Percentiles rank a stretch among this genome's conserved stretches.
These are phyloP conservation scores for Papilio polytes DNA, from an alignment of 1,140 invertebrate species.

Conservation along the genomic window DNA sequence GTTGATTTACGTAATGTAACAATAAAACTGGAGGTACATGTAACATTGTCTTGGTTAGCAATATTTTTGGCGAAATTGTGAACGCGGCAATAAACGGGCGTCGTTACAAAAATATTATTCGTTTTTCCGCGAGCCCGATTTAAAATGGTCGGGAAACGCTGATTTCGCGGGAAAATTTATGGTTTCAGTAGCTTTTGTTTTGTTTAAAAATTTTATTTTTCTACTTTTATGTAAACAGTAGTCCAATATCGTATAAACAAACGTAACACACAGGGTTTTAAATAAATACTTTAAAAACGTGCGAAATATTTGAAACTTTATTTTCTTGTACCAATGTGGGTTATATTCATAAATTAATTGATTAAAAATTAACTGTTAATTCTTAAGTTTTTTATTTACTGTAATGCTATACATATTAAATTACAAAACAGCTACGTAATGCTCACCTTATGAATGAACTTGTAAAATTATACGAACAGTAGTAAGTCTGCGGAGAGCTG, in stretches of 20 bases:
- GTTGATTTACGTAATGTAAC: slow-evolving; percentile 16
- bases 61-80: slow-evolving; percentile 60
- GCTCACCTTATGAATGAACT: slow-evolving; percentile 29
- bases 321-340: neutral
- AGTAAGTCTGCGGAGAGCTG: neutral
- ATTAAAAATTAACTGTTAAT: neutral
- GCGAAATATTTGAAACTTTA: neutral
- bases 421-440: neutral
- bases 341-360: neutral
- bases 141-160: slow-evolving; percentile 52
- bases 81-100: slow-evolving; percentile 53
- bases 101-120: slow-evolving; percentile 66
- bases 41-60: slow-evolving; percentile 44
- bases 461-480: slow-evolving; percentile 18
- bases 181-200: slow-evolving; percentile 45
- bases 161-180: slow-evolving; percentile 53
- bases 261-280: neutral
- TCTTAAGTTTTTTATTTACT: neutral
- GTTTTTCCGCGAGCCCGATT: slow-evolving; percentile 50
- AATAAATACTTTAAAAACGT: neutral
- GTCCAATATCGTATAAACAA: slow-evolving; percentile 13
- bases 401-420: neutral
- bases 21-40: slow-evolving; percentile 52
- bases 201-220: slow-evolving; percentile 40
- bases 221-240: slow-evolving; percentile 19